Conservation (phyloP, 2,797 vertebrate genomes). For the Anguilla anguilla region DNA sequence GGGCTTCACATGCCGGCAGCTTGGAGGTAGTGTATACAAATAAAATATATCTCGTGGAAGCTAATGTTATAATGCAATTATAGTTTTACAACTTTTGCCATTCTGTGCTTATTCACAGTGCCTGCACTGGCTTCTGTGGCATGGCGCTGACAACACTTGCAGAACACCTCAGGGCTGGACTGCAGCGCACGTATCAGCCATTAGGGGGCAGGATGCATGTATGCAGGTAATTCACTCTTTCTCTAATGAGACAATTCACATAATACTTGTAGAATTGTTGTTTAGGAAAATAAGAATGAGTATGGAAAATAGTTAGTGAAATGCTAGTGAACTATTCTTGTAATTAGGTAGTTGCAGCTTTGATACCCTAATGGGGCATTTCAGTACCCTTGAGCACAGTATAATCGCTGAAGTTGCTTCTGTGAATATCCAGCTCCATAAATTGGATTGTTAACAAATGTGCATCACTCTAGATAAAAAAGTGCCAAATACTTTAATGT, state of each 20-base stretch:
- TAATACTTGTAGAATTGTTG: not conserved
- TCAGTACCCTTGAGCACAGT: no score
- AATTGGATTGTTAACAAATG: not conserved
- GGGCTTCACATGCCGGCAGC: constrained; percentile 76
- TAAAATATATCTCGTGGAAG: not conserved
- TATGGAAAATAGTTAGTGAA: not conserved
- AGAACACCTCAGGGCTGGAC: constrained; percentile 70
- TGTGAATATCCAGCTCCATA: not conserved
- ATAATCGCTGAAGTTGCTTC: no score
- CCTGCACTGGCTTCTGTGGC: constrained; percentile 80
- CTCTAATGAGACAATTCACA: not conserved
- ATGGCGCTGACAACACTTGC: constrained; percentile 61
- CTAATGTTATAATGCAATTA: not conserved
- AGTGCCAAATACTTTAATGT: not conserved
- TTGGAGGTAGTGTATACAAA: constrained; percentile 69
- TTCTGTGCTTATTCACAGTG: constrained; percentile 60
- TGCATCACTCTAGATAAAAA: no score
- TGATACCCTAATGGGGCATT: no score
- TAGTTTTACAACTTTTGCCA: not conserved
- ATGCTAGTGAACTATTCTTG: not conserved
- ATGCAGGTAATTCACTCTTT: constrained; percentile 68
- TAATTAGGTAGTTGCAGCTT: no score
- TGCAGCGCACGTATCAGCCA: constrained; percentile 72
- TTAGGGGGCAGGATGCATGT: constrained; percentile 77
- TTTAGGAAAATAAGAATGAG: not conserved